Conservation (phyloP, 2,888 invertebrate species). For the Kryphioiulus occultus region DNA sequence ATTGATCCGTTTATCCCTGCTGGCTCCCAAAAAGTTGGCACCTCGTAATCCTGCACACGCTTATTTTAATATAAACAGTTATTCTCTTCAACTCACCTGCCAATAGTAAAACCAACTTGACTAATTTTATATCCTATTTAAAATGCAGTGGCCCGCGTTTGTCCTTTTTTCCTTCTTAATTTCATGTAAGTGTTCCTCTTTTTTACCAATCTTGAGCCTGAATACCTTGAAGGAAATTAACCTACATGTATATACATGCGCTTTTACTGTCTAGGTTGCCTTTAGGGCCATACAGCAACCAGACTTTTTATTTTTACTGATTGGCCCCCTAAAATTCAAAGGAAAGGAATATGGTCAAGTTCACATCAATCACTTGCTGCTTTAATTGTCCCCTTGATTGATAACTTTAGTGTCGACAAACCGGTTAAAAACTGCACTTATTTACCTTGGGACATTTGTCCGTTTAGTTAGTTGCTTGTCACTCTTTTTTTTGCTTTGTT, state of each 20-base stretch:
- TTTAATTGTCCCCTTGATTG: conserved; percentile 11
- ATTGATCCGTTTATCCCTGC: not conserved
- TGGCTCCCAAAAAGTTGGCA: not conserved
- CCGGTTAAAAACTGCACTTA: not conserved
- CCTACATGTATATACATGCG: not conserved
- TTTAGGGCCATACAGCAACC: not conserved
- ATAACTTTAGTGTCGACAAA: not conserved
- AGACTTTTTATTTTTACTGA: not conserved
- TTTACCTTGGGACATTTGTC: conserved; percentile 19
- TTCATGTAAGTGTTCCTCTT: conserved; percentile 27
- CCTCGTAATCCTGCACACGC: not conserved
- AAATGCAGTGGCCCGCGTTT: not conserved
- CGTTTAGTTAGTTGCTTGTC: conserved; percentile 1
- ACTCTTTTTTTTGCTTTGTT: not conserved
- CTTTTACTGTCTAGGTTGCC: conserved; percentile 5
- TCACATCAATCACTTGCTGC: not conserved
- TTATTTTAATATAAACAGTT: not conserved
- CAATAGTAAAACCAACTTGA: not conserved
- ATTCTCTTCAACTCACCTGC: not conserved
- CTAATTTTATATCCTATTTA: conserved; percentile 32
- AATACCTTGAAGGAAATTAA: conserved; percentile 40
- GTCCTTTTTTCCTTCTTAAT: not conserved
- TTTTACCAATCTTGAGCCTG: not conserved
- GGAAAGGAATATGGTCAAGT: conserved; percentile 22
- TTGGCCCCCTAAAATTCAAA: not conserved